Base-by-base conservation (phyloP, 2,113 vertebrate species). In the Tympanuchus pallidicinctus region DNA sequence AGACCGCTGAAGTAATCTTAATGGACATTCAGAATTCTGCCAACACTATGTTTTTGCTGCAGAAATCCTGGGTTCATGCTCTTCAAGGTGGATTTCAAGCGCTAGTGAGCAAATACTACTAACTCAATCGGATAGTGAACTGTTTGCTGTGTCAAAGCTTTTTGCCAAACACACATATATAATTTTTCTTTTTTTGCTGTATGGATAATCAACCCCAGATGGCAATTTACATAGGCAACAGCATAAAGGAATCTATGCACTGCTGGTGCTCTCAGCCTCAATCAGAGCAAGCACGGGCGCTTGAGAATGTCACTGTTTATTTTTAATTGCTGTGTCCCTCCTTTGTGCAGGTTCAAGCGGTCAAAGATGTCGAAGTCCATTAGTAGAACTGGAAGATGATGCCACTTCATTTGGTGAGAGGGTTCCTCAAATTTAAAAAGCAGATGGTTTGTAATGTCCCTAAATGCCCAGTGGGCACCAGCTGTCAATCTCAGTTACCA, bases 191-290 rank as follows among this genome's bases (percentile, higher is more conserved):
- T 43, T 92, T 92, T 93, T 3, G 20, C 79, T 89, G 61, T 94
- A 95, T 72, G 75, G 88, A 95, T 98, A 98, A 98, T 98, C 85
- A 97, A 93, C 80, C 97, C 97, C 97, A 98, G 98, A 97, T 97
- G 97, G 96, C 90, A 95, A 96, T 45, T 86, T 95, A 97, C 91
- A 74, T 86, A 96, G 97, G 95, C 95, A 91, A 95, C 67, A 90
- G 95, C 93, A 94, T 91, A 88, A 93, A 93, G 89, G 96, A 96
- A 97, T 89, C 82, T 92, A 92, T 57, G 83, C 95, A 80, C 95
- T 91, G 96, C 86, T 86, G 96, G 93, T 88, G 90, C 93, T 89
- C 97, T 69, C 95, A 88, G 85, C 86, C 96, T 97, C 95, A 96
- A 95, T 96, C 95, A 96, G 67, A 90, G 90, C 90, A 74, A 85